Conservation (phyloP, 2,888 invertebrate species). For the Cantharis lateralis region DNA sequence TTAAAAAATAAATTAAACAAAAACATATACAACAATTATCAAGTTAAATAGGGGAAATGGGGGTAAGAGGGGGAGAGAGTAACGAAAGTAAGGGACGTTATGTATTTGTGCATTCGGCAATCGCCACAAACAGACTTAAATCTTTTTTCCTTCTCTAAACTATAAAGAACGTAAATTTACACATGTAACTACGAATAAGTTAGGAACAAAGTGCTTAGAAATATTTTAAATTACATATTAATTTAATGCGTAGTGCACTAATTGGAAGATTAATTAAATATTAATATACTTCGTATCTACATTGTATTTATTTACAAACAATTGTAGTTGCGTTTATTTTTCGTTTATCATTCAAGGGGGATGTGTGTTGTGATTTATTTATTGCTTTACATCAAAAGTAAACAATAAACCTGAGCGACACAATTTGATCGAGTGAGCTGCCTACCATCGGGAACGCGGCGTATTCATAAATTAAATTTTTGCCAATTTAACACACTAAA, state of each 20-base stretch:
- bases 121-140: constrained; percentile 40
- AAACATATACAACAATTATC: constrained; percentile 30
- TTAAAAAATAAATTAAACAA: constrained; percentile 39
- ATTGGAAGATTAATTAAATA: constrained; percentile 47
- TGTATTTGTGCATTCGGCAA: constrained; percentile 50
- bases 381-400: not conserved
- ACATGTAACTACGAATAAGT: constrained; percentile 46
- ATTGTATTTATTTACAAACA: constrained; percentile 38
- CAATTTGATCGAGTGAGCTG: constrained; percentile 16
- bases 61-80: not conserved
- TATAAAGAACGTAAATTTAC: constrained; percentile 46
- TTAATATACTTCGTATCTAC: constrained; percentile 47
- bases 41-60: not conserved
- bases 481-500: not conserved
- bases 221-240: constrained; percentile 51
- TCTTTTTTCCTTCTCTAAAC: constrained; percentile 44
- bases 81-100: constrained; percentile 1
- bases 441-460: constrained; percentile 23
- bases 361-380: not conserved
- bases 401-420: constrained; percentile 29
- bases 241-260: constrained; percentile 47
- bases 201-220: constrained; percentile 57
- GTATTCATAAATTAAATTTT: constrained; percentile 9
- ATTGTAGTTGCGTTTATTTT: constrained; percentile 14
- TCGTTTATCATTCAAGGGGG: not conserved